phyloP scores from a whole-genome alignment of 2,797 vertebrate genomes.

The Octomys mimax region DNA sequence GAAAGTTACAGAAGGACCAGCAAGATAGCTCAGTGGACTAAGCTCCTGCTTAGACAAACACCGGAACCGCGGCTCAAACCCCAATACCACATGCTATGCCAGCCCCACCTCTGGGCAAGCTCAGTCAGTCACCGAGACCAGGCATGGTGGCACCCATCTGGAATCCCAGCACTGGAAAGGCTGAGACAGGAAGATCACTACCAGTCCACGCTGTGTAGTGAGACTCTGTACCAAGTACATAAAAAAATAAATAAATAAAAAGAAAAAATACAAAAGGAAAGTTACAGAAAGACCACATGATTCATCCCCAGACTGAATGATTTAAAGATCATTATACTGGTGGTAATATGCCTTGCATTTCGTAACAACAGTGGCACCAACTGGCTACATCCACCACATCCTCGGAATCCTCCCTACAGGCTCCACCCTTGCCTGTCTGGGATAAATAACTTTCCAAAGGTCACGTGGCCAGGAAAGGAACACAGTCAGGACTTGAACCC shows the following conservation, averaged over 20 bases:
- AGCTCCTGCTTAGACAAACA: too few species aligned
- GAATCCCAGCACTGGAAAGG: too few species aligned
- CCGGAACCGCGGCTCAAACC: too few species aligned
- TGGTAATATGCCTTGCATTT: not conserved
- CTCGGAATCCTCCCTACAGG: not conserved
- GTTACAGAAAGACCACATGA: conserved; percentile 55
- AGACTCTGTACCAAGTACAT: too few species aligned
- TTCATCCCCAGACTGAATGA: conserved; percentile 59
- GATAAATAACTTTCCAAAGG: not conserved
- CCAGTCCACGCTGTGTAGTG: too few species aligned
- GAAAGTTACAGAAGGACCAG: conserved; percentile 59
- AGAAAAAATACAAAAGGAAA: not conserved
- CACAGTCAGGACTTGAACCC: not conserved
- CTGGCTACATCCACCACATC: not conserved
- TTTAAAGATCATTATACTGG: not conserved
- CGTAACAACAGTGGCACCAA: conserved; percentile 4
- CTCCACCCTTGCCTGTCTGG: not conserved
- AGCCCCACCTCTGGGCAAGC: too few species aligned
- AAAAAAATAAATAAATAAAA: too few species aligned
- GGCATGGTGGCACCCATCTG: too few species aligned
- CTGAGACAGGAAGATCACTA: too few species aligned
- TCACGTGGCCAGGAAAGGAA: not conserved
- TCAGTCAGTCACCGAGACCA: too few species aligned
- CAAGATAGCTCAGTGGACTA: too few species aligned
- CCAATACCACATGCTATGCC: too few species aligned